Conservation (phyloP, 1,140 invertebrate species). For the Coenobita brevimanus region DNA sequence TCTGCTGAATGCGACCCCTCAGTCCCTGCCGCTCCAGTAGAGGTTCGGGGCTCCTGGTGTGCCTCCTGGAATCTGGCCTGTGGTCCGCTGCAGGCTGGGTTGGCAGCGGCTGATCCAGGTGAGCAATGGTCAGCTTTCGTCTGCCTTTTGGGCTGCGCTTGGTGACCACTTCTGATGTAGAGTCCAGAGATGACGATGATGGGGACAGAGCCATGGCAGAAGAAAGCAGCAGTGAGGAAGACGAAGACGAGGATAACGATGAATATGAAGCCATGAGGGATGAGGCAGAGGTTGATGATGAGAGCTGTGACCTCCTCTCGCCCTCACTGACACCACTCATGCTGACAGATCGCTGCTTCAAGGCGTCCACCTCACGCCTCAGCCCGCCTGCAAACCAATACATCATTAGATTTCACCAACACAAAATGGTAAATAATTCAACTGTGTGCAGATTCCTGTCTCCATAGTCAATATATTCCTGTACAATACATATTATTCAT, state of each 20-base stretch:
- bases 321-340: not conserved
- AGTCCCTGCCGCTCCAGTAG: slow-evolving; percentile 36
- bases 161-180: not conserved
- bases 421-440: too few species aligned
- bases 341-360: slow-evolving; percentile 32
- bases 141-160: slow-evolving; percentile 45
- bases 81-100: slow-evolving; percentile 30
- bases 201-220: not conserved
- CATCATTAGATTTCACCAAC: not conserved
- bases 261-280: not conserved
- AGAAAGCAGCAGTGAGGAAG: not conserved
- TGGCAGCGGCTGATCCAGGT: slow-evolving; percentile 36
- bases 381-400: slow-evolving; percentile 8
- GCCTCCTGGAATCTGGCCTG: slow-evolving; percentile 26
- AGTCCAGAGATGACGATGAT: slow-evolving; percentile 12
- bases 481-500: too few species aligned
- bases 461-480: too few species aligned
- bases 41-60: slow-evolving; percentile 47
- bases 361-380: slow-evolving; percentile 8
- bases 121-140: slow-evolving; percentile 50
- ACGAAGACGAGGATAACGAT: not conserved
- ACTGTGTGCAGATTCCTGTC: too few species aligned
- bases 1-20: slow-evolving; percentile 30
- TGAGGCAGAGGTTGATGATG: not conserved
- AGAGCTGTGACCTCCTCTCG: slow-evolving; percentile 2